A percentile compares a stretch with the other conserved stretches of the same genome.
Conservation (phyloP, 30 jellyfish, hydroid and myxozoan genomes). For the Chironex yamaguchii region DNA sequence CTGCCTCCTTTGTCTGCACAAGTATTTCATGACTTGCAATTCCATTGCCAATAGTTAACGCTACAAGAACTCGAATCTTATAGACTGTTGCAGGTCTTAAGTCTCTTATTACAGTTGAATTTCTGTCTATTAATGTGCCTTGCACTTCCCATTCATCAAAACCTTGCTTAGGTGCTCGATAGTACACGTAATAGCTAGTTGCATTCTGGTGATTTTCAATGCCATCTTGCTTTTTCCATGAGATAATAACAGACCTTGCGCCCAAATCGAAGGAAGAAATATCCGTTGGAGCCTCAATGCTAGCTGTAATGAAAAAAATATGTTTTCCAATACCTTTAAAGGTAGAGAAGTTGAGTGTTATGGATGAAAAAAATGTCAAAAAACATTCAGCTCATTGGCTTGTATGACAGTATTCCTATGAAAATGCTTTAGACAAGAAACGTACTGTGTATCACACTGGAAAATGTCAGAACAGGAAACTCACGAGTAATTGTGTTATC, state of each 20-base stretch:
- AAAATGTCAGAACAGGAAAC: too few species aligned
- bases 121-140: neutral
- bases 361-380: too few species aligned
- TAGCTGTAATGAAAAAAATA: constrained; percentile 11
- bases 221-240: neutral
- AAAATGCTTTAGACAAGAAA: too few species aligned
- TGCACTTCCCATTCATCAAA: constrained; percentile 55
- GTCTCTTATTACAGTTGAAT: constrained; percentile 3
- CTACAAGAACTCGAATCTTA: constrained; percentile 19
- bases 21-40: constrained; percentile 44
- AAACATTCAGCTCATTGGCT: too few species aligned
- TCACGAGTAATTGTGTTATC: too few species aligned
- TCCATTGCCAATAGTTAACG: constrained; percentile 56
- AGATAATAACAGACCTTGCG: constrained; percentile 15
- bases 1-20: constrained; percentile 54
- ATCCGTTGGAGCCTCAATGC: constrained; percentile 44
- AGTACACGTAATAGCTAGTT: constrained; percentile 31
- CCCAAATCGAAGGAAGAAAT: constrained; percentile 26
- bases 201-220: neutral
- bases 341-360: too few species aligned
- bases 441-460: too few species aligned
- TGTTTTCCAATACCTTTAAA: too few species aligned
- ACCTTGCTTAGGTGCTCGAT: constrained; percentile 9
- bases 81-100: constrained; percentile 28
- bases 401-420: too few species aligned